A percentile compares a stretch with the other conserved stretches of the same genome.
Evolutionary conservation across 2,888 invertebrate species (phyloP).

Genomic region (Idaea biselata): DNA sequence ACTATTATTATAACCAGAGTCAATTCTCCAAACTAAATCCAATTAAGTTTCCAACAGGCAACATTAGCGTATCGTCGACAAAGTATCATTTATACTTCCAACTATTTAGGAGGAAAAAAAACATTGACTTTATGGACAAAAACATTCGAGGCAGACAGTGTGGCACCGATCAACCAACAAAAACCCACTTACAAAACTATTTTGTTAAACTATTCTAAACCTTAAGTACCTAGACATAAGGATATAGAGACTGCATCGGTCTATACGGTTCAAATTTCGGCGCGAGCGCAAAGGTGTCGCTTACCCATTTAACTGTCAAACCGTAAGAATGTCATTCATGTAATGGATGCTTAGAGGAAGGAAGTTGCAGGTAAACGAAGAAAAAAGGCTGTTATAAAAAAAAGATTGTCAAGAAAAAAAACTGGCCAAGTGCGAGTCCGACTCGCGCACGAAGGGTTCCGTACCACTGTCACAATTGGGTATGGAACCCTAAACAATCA

Average conservation of each 20-base stretch:
- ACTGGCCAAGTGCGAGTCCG: no score
- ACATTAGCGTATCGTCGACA: neutral
- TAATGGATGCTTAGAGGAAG: slow-evolving; percentile 76
- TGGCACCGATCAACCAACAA: neutral
- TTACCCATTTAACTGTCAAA: slow-evolving; percentile 69
- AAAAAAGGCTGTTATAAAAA: slow-evolving; percentile 43
- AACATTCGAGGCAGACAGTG: neutral
- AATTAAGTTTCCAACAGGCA: neutral
- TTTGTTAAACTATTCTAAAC: neutral
- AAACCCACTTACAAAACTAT: neutral
- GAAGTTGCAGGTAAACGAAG: slow-evolving; percentile 74
- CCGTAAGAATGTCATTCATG: slow-evolving; percentile 69
- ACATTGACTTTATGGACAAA: neutral
- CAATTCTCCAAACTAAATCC: neutral
- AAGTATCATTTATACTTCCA: neutral
- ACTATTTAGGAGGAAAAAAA: neutral
- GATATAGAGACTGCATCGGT: neutral
- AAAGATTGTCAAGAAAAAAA: slow-evolving; percentile 1
- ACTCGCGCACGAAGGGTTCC: no score
- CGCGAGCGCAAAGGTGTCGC: slow-evolving; percentile 43
- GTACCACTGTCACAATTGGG: no score
- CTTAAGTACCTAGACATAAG: neutral
- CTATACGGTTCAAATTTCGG: neutral
- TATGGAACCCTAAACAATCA: no score
- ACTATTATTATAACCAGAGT: neutral